Evolutionary conservation across 2,113 vertebrate species (phyloP), one percentile per base, ranked within the genome.

Genomic region (Agapornis roseicollis): DNA sequence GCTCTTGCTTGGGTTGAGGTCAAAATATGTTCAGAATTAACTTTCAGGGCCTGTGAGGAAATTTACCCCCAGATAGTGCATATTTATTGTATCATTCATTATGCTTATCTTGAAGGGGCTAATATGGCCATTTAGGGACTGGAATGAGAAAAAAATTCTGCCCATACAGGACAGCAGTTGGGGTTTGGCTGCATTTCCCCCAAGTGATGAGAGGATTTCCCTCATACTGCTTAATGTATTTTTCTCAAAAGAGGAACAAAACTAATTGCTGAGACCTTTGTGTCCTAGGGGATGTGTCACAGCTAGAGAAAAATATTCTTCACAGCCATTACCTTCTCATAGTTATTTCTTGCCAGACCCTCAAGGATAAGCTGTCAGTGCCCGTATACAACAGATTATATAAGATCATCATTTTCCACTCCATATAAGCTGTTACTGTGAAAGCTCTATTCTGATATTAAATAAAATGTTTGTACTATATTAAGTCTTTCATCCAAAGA

Each of bases 391-490:
- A 95, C 39, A 84, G 83, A 90, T 97, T 97, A 97, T 96, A 56
- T 94, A 96, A 97, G 91, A 95, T 86, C 86, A 84, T 95, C 1
- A 90, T 96, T 97, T 97, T 97, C 95, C 95, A 97, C 94, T 94
- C 86, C 92, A 93, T 95, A 72, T 86, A 97, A 93, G 42, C 86
- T 84, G 93, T 72, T 94, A 92, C 65, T 86, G 10, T 90, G 95
- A 90, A 92, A 97, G 86, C 73, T 93, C 68, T 92, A 92, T 81
- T 93, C 83, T 89, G 80, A 76, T 87, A 74, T 93, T 84, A 92
- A 93, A 90, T 89, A 90, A 86, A 90, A 96, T 92, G 39, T 93
- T 93, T 94, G 56, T 66, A 78, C 80, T 95, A 17, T 93, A 87
- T 90, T 81, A 94, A 79, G 86, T 89, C 94, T 90, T 95, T 89